Percentiles rank a stretch among this genome's conserved stretches.
phyloP scores from a whole-genome alignment of 2,797 vertebrate genomes.

The Euphonia xanthogaster region DNA sequence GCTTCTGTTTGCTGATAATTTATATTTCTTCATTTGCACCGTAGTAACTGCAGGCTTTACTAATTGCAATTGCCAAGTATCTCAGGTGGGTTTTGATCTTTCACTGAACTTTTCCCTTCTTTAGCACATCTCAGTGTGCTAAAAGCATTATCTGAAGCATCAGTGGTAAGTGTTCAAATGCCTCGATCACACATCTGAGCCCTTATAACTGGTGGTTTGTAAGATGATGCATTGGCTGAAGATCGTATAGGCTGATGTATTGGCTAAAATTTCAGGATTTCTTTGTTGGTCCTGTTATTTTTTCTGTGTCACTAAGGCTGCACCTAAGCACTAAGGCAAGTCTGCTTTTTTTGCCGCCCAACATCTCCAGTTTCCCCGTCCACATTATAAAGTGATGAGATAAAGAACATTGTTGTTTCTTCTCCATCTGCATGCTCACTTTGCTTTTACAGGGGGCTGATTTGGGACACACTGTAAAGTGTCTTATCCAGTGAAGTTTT shows the following conservation, averaged over 20 bases:
- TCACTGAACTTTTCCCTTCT: neutral
- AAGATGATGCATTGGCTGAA: neutral
- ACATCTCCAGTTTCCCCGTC: neutral
- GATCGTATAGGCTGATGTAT: neutral
- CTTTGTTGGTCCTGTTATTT: neutral
- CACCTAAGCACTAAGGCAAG: neutral
- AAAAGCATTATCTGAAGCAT: neutral
- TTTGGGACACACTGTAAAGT: neutral
- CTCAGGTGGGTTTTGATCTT: neutral
- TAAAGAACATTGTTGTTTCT: neutral
- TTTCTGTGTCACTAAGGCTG: neutral
- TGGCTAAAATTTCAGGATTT: neutral
- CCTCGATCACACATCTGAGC: neutral
- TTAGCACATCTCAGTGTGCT: neutral
- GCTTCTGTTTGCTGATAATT: neutral
- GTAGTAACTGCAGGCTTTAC: neutral
- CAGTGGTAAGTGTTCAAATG: neutral
- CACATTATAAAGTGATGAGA: neutral
- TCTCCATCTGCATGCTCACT: neutral
- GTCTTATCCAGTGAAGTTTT: neutral
- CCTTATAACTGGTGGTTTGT: neutral
- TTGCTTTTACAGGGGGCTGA: neutral
- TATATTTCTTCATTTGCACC: neutral
- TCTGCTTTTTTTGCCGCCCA: neutral
- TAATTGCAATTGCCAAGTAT: neutral